Conservation (phyloP, 2,888 invertebrate genomes). For the Stenolophus ochropezus region DNA sequence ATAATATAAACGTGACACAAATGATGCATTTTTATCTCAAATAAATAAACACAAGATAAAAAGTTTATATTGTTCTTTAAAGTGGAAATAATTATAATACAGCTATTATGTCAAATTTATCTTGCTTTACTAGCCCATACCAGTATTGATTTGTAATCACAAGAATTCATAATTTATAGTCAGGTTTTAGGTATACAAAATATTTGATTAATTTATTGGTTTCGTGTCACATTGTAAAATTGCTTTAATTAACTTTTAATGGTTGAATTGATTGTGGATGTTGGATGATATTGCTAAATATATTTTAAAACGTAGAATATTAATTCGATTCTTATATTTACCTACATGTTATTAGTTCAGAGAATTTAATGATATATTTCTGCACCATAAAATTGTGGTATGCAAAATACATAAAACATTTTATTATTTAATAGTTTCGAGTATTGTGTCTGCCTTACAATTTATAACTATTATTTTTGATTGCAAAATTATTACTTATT, state of each 20-base stretch:
- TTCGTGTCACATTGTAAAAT: background rate
- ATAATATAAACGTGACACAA: background rate
- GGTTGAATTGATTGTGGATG: background rate
- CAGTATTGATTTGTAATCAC: slow-evolving; percentile 14
- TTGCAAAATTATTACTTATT: too few species aligned
- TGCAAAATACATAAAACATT: background rate
- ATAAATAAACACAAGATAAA: slow-evolving; percentile 7
- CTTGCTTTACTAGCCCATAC: slow-evolving; percentile 8
- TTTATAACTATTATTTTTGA: too few species aligned
- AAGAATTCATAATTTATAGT: background rate
- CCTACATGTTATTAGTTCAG: too few species aligned
- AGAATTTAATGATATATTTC: background rate
- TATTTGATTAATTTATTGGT: background rate
- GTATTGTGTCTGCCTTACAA: too few species aligned
- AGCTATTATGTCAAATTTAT: too few species aligned
- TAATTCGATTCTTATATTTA: background rate
- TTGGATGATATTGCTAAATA: background rate
- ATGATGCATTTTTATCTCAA: slow-evolving; percentile 10
- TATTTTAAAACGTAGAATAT: background rate
- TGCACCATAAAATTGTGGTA: background rate
- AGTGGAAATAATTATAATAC: too few species aligned
- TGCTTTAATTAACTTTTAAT: background rate
- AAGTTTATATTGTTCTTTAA: background rate
- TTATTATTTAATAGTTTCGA: background rate
- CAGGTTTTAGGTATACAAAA: background rate